Conservation (phyloP, 1,140 invertebrate species). For the Drosophila suzukii region DNA sequence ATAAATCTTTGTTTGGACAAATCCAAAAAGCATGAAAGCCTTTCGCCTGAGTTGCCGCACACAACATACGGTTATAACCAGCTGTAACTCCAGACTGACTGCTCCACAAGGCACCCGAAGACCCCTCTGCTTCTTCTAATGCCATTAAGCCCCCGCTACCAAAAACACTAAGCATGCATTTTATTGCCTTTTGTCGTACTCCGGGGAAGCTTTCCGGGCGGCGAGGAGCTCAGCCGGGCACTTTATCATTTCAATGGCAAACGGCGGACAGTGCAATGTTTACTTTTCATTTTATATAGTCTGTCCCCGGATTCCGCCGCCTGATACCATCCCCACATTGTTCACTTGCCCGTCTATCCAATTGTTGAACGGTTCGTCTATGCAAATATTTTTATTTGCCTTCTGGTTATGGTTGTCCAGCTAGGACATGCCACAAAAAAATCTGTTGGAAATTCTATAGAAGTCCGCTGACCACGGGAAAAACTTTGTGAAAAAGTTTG, state of each 20-base stretch:
- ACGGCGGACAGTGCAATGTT: conserved; percentile 65
- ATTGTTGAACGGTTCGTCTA: conserved; percentile 72
- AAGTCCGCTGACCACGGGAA: not conserved
- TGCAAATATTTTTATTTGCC: conserved; percentile 82
- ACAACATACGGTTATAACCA: conserved; percentile 56
- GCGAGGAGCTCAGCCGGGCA: conserved; percentile 35
- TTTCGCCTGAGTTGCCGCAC: conserved; percentile 58
- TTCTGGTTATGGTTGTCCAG: conserved; percentile 65
- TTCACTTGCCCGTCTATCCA: conserved; percentile 68
- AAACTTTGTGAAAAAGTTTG: not conserved
- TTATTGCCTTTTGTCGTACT: conserved; percentile 75
- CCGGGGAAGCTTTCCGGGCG: not conserved
- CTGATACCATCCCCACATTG: conserved; percentile 22
- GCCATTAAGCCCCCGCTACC: conserved; percentile 59
- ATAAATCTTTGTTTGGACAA: conserved; percentile 82
- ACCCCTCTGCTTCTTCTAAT: conserved; percentile 53
- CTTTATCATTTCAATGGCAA: conserved; percentile 81
- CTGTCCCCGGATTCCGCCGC: conserved; percentile 15
- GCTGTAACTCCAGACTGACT: conserved; percentile 47
- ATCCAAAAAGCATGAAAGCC: conserved; percentile 74
- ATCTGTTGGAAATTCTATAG: not conserved
- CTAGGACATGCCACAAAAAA: conserved; percentile 40
- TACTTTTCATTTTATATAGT: conserved; percentile 73
- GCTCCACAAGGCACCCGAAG: conserved; percentile 10
- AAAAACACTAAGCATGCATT: conserved; percentile 76